Percentiles rank a stretch among this genome's conserved stretches.
Evolutionary conservation across 1,140 invertebrate species (phyloP).

Genomic region (Drosophila watanabei): DNA sequence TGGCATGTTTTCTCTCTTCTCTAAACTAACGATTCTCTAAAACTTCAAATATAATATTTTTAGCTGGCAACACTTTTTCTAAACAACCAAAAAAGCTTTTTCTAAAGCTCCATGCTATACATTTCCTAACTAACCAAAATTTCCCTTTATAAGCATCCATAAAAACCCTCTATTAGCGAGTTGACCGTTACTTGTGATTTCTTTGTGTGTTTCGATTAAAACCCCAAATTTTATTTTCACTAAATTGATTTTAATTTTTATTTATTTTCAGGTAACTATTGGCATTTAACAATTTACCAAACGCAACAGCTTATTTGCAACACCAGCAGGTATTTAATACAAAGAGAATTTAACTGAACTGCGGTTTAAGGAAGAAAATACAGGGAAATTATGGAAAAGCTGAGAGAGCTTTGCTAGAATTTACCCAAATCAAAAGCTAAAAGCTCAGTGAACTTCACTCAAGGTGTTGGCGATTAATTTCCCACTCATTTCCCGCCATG

Average conservation of each 20-base stretch:
- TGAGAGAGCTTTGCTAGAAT: slow-evolving; percentile 10
- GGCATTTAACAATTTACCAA: slow-evolving; percentile 36
- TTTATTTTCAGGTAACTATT: slow-evolving; percentile 78
- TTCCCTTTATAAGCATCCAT: slow-evolving; percentile 38
- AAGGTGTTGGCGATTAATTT: slow-evolving; percentile 34
- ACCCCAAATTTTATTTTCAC: background rate
- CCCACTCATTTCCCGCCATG: slow-evolving; percentile 25
- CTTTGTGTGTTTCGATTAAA: slow-evolving; percentile 27
- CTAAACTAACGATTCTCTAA: slow-evolving; percentile 9
- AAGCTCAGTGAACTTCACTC: slow-evolving; percentile 45
- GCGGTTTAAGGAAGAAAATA: slow-evolving; percentile 13
- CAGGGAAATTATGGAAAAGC: slow-evolving; percentile 27
- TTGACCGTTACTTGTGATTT: slow-evolving; percentile 45
- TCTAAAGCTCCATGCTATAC: slow-evolving; percentile 31
- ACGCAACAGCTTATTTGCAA: slow-evolving; percentile 5
- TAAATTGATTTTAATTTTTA: slow-evolving; percentile 31
- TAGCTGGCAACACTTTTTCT: slow-evolving; percentile 51
- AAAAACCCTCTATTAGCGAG: slow-evolving; percentile 32
- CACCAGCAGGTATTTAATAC: slow-evolving; percentile 9
- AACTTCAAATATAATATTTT: slow-evolving; percentile 11
- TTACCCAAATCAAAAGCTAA: background rate
- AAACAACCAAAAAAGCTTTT: slow-evolving; percentile 38
- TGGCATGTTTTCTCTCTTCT: slow-evolving; percentile 67
- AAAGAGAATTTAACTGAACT: background rate
- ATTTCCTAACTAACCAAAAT: slow-evolving; percentile 32